phyloP scores from a whole-genome alignment of 2,113 vertebrate genomes.

The Heterotis niloticus region DNA sequence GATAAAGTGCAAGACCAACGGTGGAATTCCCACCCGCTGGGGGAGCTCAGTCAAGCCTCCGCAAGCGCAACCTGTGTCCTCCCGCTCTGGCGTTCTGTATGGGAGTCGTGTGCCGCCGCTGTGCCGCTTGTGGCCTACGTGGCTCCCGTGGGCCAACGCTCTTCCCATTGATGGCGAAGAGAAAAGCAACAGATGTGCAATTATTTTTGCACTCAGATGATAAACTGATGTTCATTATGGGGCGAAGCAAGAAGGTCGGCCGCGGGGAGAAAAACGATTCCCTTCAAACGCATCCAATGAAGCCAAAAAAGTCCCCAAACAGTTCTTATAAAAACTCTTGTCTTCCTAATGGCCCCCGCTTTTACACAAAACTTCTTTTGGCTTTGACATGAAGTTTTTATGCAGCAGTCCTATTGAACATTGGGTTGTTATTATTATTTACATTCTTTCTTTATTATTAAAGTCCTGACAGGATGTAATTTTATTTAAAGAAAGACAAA shows the following conservation, averaged over 20 bases:
- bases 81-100: conserved; percentile 30
- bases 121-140: conserved; percentile 29
- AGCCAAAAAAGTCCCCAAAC: conserved; percentile 21
- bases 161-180: conserved; percentile 32
- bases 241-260: conserved; percentile 19
- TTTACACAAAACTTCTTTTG: too few relatives aligned
- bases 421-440: conserved; percentile 5
- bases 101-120: conserved; percentile 34
- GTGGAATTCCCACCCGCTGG: conserved; percentile 66
- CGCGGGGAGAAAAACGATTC: conserved; percentile 4
- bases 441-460: neutral
- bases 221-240: conserved; percentile 19
- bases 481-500: neutral
- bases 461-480: neutral
- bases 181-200: conserved; percentile 31
- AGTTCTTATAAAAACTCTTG: neutral
- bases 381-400: too few relatives aligned
- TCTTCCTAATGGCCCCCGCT: neutral
- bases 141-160: neutral
- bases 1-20: conserved; percentile 50
- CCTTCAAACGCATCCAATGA: conserved; percentile 25
- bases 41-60: conserved; percentile 46
- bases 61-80: conserved; percentile 31
- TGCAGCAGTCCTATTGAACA: neutral
- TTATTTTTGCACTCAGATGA: conserved; percentile 15